Evolutionary conservation across 2,888 invertebrate genomes (phyloP).

Genomic region (Agrenia bidenticulata): DNA sequence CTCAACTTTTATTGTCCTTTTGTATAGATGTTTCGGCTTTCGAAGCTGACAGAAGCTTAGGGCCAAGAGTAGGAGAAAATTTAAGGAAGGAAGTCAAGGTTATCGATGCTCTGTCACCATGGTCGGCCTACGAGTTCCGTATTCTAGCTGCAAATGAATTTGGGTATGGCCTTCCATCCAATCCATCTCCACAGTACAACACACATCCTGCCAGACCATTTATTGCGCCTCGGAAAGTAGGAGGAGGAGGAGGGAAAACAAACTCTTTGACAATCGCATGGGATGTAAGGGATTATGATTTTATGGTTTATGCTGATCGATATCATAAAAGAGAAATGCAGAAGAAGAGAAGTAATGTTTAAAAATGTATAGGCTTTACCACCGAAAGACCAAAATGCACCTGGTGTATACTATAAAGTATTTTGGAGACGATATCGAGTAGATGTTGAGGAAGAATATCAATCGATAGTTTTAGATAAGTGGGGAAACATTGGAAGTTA

Average conservation of each 20-base stretch:
- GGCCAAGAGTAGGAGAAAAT: constrained; percentile 54
- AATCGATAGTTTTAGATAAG: constrained; percentile 68
- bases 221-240: constrained; percentile 74
- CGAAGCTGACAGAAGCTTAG: constrained; percentile 75
- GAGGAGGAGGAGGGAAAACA: constrained; percentile 93
- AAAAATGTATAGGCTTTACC: constrained; percentile 63
- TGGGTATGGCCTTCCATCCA: constrained; percentile 78
- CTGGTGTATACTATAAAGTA: constrained; percentile 84
- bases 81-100: constrained; percentile 71
- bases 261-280: constrained; percentile 91
- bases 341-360: neutral
- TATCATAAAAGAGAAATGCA: too few species aligned
- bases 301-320: neutral
- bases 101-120: constrained; percentile 74
- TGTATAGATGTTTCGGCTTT: constrained; percentile 63
- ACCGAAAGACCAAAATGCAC: constrained; percentile 80
- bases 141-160: constrained; percentile 82
- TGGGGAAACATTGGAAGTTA: constrained; percentile 74
- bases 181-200: constrained; percentile 81
- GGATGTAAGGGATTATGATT: constrained; percentile 59
- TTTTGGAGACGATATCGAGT: constrained; percentile 73
- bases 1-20: neutral
- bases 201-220: constrained; percentile 79
- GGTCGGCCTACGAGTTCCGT: constrained; percentile 86
- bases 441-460: constrained; percentile 73